These are phyloP conservation scores for Melanostigma gelatinosum DNA, from an alignment of 2,113 vertebrate species.

Conservation along the genomic window DNA sequence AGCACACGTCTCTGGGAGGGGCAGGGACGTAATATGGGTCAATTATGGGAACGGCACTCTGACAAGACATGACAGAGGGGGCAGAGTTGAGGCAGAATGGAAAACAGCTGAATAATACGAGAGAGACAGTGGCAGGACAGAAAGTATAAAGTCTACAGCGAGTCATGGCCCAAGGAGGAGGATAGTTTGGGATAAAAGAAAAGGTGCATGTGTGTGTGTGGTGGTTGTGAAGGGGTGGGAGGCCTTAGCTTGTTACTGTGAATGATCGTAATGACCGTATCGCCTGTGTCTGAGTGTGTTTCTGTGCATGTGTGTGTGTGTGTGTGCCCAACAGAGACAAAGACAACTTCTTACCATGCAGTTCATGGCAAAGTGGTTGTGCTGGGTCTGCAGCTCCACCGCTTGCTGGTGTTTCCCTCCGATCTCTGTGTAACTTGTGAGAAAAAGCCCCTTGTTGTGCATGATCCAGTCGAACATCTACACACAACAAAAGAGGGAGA, in stretches of 20 bases:
- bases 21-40: slow-evolving; percentile 56
- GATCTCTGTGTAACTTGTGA: slow-evolving; percentile 97
- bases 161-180: slow-evolving; percentile 22
- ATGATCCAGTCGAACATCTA: slow-evolving; percentile 99
- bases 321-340: slow-evolving; percentile 1
- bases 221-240: slow-evolving; percentile 4
- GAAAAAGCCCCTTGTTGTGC: slow-evolving; percentile 98
- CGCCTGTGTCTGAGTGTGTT: not conserved
- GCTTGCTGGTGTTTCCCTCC: slow-evolving; percentile 95
- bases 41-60: slow-evolving; percentile 53
- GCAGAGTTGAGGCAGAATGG: slow-evolving; percentile 25
- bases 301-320: not conserved
- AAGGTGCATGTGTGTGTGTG: slow-evolving; percentile 1
- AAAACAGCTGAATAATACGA: slow-evolving; percentile 55
- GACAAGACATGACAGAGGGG: slow-evolving; percentile 51
- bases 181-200: slow-evolving; percentile 21
- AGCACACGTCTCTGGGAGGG: slow-evolving; percentile 54
- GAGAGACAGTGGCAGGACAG: slow-evolving; percentile 12
- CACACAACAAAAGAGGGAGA: slow-evolving; percentile 13
- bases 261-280: slow-evolving; percentile 50
- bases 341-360: slow-evolving; percentile 92
- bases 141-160: slow-evolving; percentile 23
- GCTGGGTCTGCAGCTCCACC: slow-evolving; percentile 97
- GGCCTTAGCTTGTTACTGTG: slow-evolving; percentile 33
- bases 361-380: slow-evolving; percentile 99